These are phyloP conservation scores for Plagiodera versicolora DNA, from an alignment of 2,888 invertebrate genomes.

Conservation along the genomic window DNA sequence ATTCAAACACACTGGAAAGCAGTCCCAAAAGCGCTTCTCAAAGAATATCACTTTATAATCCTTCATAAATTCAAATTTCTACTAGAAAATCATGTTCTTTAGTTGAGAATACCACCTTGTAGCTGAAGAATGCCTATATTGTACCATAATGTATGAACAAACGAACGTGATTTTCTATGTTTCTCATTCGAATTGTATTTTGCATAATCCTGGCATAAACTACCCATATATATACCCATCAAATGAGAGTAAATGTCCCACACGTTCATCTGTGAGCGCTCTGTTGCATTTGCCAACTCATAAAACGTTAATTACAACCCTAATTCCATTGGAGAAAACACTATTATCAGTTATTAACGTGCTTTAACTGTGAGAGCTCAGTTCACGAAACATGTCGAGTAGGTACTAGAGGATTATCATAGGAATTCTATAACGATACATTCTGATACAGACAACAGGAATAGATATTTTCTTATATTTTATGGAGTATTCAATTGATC, in stretches of 20 bases:
- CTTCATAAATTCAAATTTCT: too few relatives aligned
- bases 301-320: conserved; percentile 20
- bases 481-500: too few relatives aligned
- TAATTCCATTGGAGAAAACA: conserved; percentile 9
- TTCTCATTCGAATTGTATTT: conserved; percentile 21
- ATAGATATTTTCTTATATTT: too few relatives aligned
- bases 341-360: not conserved
- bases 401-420: too few relatives aligned
- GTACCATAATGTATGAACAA: not conserved
- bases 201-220: conserved; percentile 29
- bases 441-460: too few relatives aligned
- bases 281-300: conserved; percentile 20
- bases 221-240: conserved; percentile 24
- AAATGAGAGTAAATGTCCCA: conserved; percentile 23
- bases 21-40: too few relatives aligned
- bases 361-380: not conserved
- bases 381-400: not conserved
- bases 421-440: too few relatives aligned
- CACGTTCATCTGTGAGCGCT: conserved; percentile 21
- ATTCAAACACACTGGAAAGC: too few relatives aligned
- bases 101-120: not conserved
- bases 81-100: too few relatives aligned
- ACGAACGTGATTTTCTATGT: conserved; percentile 24
- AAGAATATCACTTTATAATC: too few relatives aligned
- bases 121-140: not conserved